Evolutionary conservation across 2,888 invertebrate species (phyloP).

Genomic region (Myopa tessellatipennis): DNA sequence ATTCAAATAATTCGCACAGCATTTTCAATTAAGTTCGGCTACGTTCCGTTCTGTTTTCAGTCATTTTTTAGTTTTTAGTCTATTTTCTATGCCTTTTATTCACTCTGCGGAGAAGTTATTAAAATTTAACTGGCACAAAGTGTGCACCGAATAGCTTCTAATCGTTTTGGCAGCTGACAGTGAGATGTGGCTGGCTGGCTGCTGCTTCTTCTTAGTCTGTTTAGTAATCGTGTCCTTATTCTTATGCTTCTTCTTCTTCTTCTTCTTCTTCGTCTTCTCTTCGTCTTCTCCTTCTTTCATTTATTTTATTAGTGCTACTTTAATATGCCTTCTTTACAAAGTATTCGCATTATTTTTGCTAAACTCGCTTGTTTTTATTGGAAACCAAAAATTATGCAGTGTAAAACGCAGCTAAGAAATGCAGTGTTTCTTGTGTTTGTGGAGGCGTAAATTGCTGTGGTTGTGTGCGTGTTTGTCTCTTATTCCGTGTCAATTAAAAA

Average conservation of each 20-base stretch:
- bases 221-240: conserved; percentile 2
- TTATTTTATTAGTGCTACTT: neutral
- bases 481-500: conserved; percentile 18
- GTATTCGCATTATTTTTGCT: conserved; percentile 6
- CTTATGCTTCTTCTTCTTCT: neutral
- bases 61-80: no score
- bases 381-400: conserved; percentile 12
- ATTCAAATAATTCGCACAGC: neutral
- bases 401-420: neutral
- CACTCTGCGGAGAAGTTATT: neutral
- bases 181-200: neutral
- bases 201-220: neutral
- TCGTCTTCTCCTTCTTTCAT: neutral
- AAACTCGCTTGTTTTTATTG: neutral
- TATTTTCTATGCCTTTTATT: neutral
- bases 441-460: neutral
- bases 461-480: neutral
- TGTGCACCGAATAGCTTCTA: conserved; percentile 5
- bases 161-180: conserved; percentile 9
- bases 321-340: conserved; percentile 16
- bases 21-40: conserved; percentile 4
- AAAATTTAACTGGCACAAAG: neutral
- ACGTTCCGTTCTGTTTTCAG: neutral
- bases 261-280: neutral
- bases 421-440: neutral